phyloP scores from a whole-genome alignment of 2,888 invertebrate genomes.

The Euproctis similis region DNA sequence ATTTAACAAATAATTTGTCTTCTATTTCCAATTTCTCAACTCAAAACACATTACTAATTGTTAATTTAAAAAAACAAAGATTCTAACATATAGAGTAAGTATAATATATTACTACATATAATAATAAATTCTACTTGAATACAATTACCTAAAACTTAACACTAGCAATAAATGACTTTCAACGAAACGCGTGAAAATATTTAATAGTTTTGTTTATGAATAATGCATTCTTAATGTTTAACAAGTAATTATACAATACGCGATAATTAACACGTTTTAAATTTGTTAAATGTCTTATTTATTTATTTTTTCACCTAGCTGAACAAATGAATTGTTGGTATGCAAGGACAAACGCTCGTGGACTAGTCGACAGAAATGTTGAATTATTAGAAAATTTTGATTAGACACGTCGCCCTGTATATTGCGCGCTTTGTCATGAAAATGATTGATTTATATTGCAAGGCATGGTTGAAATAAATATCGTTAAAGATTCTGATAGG shows the following conservation, averaged over 20 bases:
- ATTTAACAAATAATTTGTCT: too few relatives aligned
- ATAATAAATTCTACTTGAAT: too few relatives aligned
- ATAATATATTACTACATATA: too few relatives aligned
- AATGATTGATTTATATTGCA: constrained; percentile 14
- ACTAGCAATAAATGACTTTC: not conserved
- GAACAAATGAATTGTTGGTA: constrained; percentile 10
- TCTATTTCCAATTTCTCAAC: too few relatives aligned
- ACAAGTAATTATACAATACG: constrained; percentile 1
- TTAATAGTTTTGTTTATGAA: not conserved
- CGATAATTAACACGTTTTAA: not conserved
- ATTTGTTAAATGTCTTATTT: constrained; percentile 1
- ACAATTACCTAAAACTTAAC: too few relatives aligned
- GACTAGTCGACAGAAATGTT: constrained; percentile 6
- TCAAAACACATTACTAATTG: too few relatives aligned
- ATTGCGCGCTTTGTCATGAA: constrained; percentile 11
- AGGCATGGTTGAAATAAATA: too few relatives aligned
- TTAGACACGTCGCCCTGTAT: constrained; percentile 13
- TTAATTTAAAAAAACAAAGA: too few relatives aligned
- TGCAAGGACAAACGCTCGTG: constrained; percentile 18
- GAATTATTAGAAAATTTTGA: constrained; percentile 19
- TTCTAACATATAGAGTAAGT: too few relatives aligned
- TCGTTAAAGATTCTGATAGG: too few relatives aligned
- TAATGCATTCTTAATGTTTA: not conserved
- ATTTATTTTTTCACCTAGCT: constrained; percentile 8
- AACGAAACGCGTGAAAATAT: not conserved